phyloP scores from a whole-genome alignment of 2,113 vertebrate species.

The Larimichthys polyactis region DNA sequence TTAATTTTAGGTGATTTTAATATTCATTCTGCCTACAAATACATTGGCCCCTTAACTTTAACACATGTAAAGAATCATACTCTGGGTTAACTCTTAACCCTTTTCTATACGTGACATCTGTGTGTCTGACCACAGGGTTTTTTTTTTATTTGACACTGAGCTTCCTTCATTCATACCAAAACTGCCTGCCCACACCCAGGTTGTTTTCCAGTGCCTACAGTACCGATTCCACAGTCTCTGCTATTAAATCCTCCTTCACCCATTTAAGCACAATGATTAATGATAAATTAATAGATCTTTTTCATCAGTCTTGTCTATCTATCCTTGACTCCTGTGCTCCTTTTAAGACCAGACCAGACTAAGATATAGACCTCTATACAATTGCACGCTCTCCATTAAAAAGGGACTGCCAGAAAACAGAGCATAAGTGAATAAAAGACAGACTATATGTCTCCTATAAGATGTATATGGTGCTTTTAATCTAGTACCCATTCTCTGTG shows the following conservation, averaged over 20 bases:
- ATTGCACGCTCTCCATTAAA: not conserved
- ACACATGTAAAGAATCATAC: too few relatives aligned
- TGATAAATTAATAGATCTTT: not conserved
- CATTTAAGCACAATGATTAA: not conserved
- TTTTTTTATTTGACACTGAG: too few relatives aligned
- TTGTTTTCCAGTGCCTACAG: too few relatives aligned
- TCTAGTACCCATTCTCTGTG: not conserved
- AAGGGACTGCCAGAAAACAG: not conserved
- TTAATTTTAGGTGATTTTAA: too few relatives aligned
- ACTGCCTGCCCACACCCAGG: too few relatives aligned
- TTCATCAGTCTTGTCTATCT: not conserved
- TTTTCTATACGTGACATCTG: too few relatives aligned
- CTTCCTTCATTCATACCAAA: too few relatives aligned
- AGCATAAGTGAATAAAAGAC: not conserved
- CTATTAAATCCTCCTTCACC: not conserved
- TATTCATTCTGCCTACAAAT: too few relatives aligned
- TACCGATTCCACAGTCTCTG: too few relatives aligned
- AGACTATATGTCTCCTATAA: not conserved
- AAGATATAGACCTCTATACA: not conserved
- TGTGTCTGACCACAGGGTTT: too few relatives aligned
- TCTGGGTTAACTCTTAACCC: too few relatives aligned
- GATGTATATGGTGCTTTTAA: not conserved
- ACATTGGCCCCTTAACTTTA: too few relatives aligned
- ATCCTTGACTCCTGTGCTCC: not conserved
- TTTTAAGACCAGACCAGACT: not conserved